Percentiles rank a stretch among this genome's conserved stretches.
phyloP scores from a whole-genome alignment of 2,113 vertebrate species.

The Centropus bengalensis region DNA sequence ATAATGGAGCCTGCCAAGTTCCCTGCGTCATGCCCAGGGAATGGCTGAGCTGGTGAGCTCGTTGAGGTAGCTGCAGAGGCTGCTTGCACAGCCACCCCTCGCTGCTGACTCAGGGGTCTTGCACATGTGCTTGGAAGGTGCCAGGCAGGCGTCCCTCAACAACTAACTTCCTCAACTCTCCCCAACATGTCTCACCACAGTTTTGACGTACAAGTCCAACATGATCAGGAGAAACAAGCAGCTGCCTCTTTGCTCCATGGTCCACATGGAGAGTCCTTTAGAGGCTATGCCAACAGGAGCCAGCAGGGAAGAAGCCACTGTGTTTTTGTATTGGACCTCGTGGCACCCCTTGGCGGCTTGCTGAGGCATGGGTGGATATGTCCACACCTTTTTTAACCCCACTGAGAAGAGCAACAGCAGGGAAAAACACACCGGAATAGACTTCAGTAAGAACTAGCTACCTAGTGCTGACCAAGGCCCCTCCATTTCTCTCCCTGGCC shows the following conservation, averaged over 20 bases:
- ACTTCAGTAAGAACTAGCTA: background rate
- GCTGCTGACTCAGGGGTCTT: background rate
- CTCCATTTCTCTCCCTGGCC: background rate
- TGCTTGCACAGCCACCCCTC: background rate
- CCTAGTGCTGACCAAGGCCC: background rate
- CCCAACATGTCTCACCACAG: rapidly evolving
- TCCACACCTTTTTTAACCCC: background rate
- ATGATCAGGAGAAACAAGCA: background rate
- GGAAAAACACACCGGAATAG: background rate
- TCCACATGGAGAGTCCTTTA: background rate
- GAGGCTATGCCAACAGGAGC: background rate
- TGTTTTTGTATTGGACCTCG: background rate
- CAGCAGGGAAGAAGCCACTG: background rate
- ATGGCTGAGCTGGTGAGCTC: background rate
- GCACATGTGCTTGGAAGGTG: background rate
- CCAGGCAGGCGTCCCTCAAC: background rate
- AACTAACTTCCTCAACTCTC: background rate
- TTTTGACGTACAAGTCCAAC: background rate
- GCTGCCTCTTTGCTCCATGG: background rate
- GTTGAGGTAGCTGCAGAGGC: background rate
- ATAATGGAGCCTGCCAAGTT: background rate
- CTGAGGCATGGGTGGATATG: background rate
- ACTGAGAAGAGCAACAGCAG: rapidly evolving
- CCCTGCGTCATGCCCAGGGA: rapidly evolving
- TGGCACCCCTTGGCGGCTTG: background rate